These are phyloP conservation scores for Dolichomitus sp. DNA, from an alignment of 2,888 invertebrate genomes.

Conservation along the genomic window DNA sequence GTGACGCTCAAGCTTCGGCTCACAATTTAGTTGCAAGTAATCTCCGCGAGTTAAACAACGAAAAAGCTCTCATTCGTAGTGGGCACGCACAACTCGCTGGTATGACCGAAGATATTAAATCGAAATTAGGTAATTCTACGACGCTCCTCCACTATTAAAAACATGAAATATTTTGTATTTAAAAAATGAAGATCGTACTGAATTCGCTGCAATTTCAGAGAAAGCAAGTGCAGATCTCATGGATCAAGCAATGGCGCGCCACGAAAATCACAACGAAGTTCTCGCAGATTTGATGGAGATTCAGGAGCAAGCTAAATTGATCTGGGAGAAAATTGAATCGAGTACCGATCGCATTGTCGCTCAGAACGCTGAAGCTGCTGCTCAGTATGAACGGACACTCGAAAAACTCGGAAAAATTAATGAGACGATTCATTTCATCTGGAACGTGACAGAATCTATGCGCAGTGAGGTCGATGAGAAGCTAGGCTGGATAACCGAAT, in stretches of 20 bases:
- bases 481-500: conserved; percentile 82
- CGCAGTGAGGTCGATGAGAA: conserved; percentile 81
- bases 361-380: conserved; percentile 86
- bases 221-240: conserved; percentile 87
- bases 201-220: conserved; percentile 79
- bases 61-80: conserved; percentile 88
- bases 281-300: conserved; percentile 87
- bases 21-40: conserved; percentile 87
- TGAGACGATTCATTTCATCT: conserved; percentile 86
- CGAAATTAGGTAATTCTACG: conserved; percentile 86
- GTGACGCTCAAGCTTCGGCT: conserved; percentile 86
- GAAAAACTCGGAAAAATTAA: conserved; percentile 87
- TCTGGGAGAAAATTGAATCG: conserved; percentile 87
- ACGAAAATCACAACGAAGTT: conserved; percentile 87
- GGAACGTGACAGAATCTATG: conserved; percentile 80
- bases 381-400: conserved; percentile 87
- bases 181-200: neutral
- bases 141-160: conserved; percentile 4
- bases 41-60: conserved; percentile 87
- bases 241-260: conserved; percentile 86
- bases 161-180: neutral
- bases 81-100: conserved; percentile 88
- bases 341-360: conserved; percentile 84
- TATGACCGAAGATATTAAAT: conserved; percentile 88
- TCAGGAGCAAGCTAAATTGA: conserved; percentile 87